phyloP scores from a whole-genome alignment of 2,113 vertebrate species.

The Dicaeum eximium region DNA sequence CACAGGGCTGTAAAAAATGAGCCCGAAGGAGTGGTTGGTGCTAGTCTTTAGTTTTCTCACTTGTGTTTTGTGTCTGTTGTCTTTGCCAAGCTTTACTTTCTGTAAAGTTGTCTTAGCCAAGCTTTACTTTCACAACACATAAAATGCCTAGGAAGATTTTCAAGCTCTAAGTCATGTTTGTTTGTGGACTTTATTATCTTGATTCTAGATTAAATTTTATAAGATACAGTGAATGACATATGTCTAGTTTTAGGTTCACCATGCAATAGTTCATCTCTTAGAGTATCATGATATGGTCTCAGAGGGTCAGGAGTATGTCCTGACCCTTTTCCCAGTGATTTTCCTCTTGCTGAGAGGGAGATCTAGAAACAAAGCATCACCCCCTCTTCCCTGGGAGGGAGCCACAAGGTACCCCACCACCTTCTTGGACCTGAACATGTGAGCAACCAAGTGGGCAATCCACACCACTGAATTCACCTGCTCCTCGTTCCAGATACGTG shows the following conservation, averaged over 20 bases:
- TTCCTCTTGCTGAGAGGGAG: background rate
- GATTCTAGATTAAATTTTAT: background rate
- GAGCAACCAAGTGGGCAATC: rapidly evolving
- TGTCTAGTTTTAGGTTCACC: background rate
- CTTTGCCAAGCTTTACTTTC: background rate
- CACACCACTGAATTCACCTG: background rate
- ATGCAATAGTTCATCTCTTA: background rate
- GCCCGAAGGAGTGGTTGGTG: background rate
- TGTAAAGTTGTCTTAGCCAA: too few relatives aligned
- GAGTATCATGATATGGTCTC: background rate
- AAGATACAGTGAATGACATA: background rate
- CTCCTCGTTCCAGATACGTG: background rate
- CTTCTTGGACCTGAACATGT: background rate
- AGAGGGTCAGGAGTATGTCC: background rate
- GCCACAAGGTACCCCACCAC: background rate
- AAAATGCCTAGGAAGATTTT: background rate
- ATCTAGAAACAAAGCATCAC: background rate
- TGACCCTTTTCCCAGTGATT: background rate
- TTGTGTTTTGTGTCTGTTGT: background rate
- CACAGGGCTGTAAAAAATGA: background rate
- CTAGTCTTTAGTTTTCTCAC: background rate
- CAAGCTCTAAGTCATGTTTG: background rate
- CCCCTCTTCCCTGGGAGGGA: background rate
- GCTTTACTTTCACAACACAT: background rate
- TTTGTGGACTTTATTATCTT: background rate